Percentiles rank a stretch among this genome's conserved stretches.
Conservation (phyloP, 2,888 invertebrate species). For the Drosophila quinaria region DNA sequence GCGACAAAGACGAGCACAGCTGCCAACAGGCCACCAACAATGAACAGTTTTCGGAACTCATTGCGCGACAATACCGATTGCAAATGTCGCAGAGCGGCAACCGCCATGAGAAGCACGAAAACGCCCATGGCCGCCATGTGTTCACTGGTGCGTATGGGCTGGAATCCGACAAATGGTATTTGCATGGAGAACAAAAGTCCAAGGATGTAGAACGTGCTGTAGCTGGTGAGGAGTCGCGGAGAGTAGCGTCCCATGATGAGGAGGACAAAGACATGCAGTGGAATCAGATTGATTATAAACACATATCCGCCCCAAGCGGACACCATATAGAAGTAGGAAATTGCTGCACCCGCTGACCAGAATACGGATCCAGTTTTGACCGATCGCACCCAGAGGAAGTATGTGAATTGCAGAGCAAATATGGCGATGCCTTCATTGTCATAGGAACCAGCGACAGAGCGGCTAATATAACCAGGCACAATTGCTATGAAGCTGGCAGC, state of each 20-base stretch:
- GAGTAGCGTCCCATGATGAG: conserved; percentile 98
- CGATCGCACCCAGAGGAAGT: conserved; percentile 98
- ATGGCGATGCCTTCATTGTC: conserved; percentile 99
- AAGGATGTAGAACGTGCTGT: conserved; percentile 98
- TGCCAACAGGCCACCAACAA: conserved; percentile 91
- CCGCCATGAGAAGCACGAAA: conserved; percentile 96
- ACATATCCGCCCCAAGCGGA: conserved; percentile 99
- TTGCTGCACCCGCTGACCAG: conserved; percentile 97
- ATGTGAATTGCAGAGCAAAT: conserved; percentile 99
- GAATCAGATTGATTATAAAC: conserved; percentile 99
- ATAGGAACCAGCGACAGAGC: conserved; percentile 99
- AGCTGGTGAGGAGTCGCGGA: conserved; percentile 96
- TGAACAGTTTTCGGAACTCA: conserved; percentile 95
- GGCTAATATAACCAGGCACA: conserved; percentile 99
- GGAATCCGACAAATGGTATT: conserved; percentile 98
- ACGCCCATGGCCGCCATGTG: conserved; percentile 99
- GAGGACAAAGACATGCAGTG: conserved; percentile 97
- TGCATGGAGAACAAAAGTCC: conserved; percentile 99
- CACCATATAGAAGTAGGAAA: conserved; percentile 99
- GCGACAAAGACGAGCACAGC: conserved; percentile 93
- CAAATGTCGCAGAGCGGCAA: conserved; percentile 94
- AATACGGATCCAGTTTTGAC: conserved; percentile 99
- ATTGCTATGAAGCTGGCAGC: conserved; percentile 99
- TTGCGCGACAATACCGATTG: conserved; percentile 94
- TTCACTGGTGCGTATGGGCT: conserved; percentile 99